phyloP scores from a whole-genome alignment of 1,140 invertebrate genomes.

The Cheumatopsyche charites region DNA sequence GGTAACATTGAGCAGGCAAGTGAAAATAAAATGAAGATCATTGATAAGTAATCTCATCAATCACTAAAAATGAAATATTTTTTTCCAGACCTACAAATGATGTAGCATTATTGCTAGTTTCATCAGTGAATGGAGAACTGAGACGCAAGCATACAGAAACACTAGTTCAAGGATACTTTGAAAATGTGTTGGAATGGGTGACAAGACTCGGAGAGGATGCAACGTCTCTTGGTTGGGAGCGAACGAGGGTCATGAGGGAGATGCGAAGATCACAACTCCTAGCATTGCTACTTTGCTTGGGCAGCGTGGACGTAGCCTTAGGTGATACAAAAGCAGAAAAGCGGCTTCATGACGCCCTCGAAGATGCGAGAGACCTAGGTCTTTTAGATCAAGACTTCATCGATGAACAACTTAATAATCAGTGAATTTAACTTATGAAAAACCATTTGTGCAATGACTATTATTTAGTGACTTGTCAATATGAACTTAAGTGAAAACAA shows the following conservation, averaged over 20 bases:
- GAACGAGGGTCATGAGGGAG: constrained; percentile 65
- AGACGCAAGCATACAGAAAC: constrained; percentile 65
- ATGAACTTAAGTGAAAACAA: too few species aligned
- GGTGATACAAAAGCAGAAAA: constrained; percentile 73
- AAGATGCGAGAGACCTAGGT: constrained; percentile 59
- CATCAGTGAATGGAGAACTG: constrained; percentile 73
- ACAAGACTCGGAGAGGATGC: constrained; percentile 65
- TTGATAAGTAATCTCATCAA: background rate
- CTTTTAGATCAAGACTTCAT: constrained; percentile 43
- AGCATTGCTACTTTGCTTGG: constrained; percentile 76
- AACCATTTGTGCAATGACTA: too few species aligned
- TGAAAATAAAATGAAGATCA: background rate
- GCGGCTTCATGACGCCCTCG: constrained; percentile 61
- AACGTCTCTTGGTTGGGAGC: constrained; percentile 63
- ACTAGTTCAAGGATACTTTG: constrained; percentile 74
- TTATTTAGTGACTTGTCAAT: too few species aligned
- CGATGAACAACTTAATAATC: constrained; percentile 43
- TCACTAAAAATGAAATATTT: background rate
- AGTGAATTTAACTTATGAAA: too few species aligned
- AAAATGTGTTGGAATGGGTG: constrained; percentile 64
- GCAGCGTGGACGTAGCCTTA: constrained; percentile 77
- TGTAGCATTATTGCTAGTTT: constrained; percentile 77
- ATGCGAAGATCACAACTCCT: constrained; percentile 74
- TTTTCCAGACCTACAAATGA: constrained; percentile 73
- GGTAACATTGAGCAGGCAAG: constrained; percentile 72